Evolutionary conservation across 1,140 invertebrate species (phyloP).

Genomic region (Brachionus plicatilis): DNA sequence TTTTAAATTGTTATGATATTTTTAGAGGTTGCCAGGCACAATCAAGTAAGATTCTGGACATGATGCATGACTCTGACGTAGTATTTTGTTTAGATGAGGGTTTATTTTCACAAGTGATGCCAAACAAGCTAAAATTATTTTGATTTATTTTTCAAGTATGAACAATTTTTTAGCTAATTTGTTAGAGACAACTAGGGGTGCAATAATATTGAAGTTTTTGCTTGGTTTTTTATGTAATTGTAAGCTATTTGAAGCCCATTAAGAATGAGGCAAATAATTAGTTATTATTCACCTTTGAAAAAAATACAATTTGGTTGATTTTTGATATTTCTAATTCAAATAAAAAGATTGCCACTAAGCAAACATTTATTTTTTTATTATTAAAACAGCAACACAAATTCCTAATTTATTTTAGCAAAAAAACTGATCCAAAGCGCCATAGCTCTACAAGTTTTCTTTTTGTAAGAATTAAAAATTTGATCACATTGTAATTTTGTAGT

Average conservation of each 20-base stretch:
- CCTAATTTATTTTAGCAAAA: not conserved
- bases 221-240: not conserved
- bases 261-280: not conserved
- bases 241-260: not conserved
- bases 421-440: not conserved
- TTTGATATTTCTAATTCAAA: not conserved
- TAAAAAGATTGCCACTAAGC: not conserved
- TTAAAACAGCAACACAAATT: not conserved
- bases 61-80: not conserved
- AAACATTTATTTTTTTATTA: not conserved
- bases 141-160: not conserved
- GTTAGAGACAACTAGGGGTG: not conserved
- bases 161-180: not conserved
- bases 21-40: not conserved
- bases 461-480: not conserved
- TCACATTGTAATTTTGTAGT: not conserved
- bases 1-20: not conserved
- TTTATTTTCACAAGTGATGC: not conserved
- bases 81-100: not conserved
- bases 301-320: not conserved
- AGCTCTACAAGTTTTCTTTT: not conserved
- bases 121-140: not conserved
- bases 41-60: not conserved
- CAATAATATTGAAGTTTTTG: not conserved
- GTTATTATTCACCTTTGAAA: not conserved